Evolutionary conservation across 2,797 vertebrate genomes (phyloP), one percentile per base, ranked within the genome.

Genomic region (Rhincodon typus): DNA sequence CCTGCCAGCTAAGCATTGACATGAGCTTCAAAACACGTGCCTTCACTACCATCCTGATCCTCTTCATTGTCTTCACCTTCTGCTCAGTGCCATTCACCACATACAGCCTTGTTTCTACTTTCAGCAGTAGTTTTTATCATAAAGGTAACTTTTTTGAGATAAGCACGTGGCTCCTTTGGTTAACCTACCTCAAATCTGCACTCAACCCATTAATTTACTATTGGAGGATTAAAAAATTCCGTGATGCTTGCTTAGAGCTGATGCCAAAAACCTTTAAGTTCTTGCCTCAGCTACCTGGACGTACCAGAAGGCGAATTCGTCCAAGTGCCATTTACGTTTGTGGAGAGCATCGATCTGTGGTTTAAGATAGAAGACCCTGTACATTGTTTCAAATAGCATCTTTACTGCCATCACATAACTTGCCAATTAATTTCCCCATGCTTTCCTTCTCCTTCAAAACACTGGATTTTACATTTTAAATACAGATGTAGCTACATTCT

Each of bases 21-120:
- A 99, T 99, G 98, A 99, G 99, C 98, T 99, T 99, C 98, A 99
- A 99, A 98, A 99, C 99, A 42, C 99, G 99, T 98, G 99, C 99
- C 98, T 99, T 99, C 98, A 98, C 99, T 97, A 99, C 99, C 97
- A 99, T 99, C 97, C 98, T 99, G 97, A 98, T 99, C 97, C 98
- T 99, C 96, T 99, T 99, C 96, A 98, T 98, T 0, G 98, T 99
- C 96, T 99, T 99, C 97, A 99, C 98, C 87, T 97, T 98, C 96
- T 99, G 99, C 97, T 99, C 98, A 98, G 98, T 98, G 0, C 99
- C 98, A 0, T 99, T 99, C 96, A 98, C 99, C 96, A 98, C 98
- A 96, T 99, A 99, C 97, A 99, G 98, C 97, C 98, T 99, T 97
- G 97, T 99, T 96, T 98, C 99, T 10, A 98, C 99, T 3, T 99